A percentile compares a stretch with the other conserved stretches of the same genome.
Conservation (phyloP, 2,797 vertebrate species). For the Girardinus metallicus region DNA sequence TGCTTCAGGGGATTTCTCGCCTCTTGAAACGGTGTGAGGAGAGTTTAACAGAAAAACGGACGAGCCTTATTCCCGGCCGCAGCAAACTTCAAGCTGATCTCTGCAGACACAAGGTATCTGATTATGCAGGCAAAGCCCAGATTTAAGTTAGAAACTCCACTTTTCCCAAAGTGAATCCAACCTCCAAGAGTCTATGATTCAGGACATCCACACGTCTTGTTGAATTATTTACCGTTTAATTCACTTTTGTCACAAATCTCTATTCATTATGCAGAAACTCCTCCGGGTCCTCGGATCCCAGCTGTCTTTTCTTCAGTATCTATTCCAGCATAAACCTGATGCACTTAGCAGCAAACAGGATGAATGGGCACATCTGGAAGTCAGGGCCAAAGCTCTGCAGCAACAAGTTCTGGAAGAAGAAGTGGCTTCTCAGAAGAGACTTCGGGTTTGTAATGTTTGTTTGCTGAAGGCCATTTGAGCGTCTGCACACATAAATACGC, state of each 20-base stretch:
- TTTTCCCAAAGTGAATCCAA: conserved; percentile 5
- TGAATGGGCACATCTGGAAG: conserved; percentile 74
- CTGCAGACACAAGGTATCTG: conserved; percentile 85
- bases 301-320: conserved; percentile 75
- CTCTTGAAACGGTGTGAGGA: conserved; percentile 84
- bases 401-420: conserved; percentile 79
- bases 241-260: conserved; percentile 17
- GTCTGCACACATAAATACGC: conserved; percentile 28
- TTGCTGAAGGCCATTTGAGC: conserved; percentile 43
- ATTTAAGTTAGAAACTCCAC: conserved; percentile 15
- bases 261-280: conserved; percentile 78
- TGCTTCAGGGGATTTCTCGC: conserved; percentile 80
- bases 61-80: conserved; percentile 73
- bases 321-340: conserved; percentile 76
- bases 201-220: neutral
- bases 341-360: conserved; percentile 75
- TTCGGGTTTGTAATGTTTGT: conserved; percentile 82
- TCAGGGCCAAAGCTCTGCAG: conserved; percentile 77
- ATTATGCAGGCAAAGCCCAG: conserved; percentile 16
- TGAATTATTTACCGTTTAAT: neutral
- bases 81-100: conserved; percentile 78
- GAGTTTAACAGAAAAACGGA: conserved; percentile 71
- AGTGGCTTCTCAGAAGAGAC: conserved; percentile 76
- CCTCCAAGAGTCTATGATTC: neutral
- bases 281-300: conserved; percentile 82